A percentile compares a stretch with the other conserved stretches of the same genome.
These are phyloP conservation scores for Peromyscus maniculatus DNA, from an alignment of 2,113 vertebrate genomes.

Conservation along the genomic window DNA sequence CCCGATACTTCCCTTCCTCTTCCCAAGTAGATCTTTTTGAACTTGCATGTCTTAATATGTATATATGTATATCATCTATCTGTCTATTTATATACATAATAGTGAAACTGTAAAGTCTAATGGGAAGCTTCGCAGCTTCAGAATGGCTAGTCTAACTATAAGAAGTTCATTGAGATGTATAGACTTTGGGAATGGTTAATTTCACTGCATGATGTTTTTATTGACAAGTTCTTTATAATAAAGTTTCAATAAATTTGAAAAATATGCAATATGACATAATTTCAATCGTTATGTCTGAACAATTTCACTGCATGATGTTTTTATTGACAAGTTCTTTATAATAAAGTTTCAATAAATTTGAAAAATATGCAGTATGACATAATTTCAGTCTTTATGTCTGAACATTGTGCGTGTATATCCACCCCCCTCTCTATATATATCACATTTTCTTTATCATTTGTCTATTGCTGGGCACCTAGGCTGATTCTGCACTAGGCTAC, in stretches of 20 bases:
- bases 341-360: not conserved
- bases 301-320: not conserved
- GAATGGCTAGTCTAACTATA: not conserved
- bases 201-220: not conserved
- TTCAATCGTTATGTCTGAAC: not conserved
- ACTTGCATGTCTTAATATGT: too few species aligned
- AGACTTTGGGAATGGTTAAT: not conserved
- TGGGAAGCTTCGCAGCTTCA: not conserved
- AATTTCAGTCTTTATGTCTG: not conserved
- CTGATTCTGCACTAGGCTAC: not conserved
- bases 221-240: not conserved
- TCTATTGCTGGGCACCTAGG: too few species aligned
- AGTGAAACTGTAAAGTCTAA: not conserved
- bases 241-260: not conserved
- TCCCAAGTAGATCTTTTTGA: not conserved
- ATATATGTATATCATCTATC: too few species aligned
- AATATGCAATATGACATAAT: not conserved
- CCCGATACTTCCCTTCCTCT: not conserved
- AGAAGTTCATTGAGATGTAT: not conserved
- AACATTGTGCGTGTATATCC: not conserved
- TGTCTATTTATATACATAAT: not conserved
- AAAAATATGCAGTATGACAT: not conserved
- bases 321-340: not conserved
- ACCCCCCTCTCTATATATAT: not conserved
- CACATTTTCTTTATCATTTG: not conserved